These are phyloP conservation scores for Trachelus iudaicus DNA, from an alignment of 2,888 invertebrate genomes.

Conservation along the genomic window DNA sequence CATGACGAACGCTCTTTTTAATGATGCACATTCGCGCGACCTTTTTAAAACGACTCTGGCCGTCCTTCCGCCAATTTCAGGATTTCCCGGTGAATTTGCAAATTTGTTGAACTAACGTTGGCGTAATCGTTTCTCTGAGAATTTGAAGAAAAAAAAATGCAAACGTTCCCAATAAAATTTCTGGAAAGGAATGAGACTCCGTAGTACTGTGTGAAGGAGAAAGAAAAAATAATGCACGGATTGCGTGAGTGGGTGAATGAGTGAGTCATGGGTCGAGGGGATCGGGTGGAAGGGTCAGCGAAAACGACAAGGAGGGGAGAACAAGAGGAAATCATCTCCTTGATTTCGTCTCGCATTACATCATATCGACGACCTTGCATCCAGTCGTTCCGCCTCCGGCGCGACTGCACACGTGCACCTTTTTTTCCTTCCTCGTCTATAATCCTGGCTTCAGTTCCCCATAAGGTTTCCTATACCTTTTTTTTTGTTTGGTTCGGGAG, in stretches of 20 bases:
- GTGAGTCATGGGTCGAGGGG: not conserved
- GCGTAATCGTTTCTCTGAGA: not conserved
- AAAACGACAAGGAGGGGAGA: not conserved
- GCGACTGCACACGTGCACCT: conserved; percentile 26
- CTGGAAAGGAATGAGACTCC: not conserved
- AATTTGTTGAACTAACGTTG: not conserved
- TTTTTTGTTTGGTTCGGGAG: not conserved
- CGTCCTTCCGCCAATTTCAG: not conserved
- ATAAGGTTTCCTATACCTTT: not conserved
- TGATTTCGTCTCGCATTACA: conserved; percentile 30
- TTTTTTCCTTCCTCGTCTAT: conserved; percentile 26
- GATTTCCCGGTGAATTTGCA: not conserved
- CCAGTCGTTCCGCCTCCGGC: conserved; percentile 37
- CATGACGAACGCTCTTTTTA: conserved; percentile 26
- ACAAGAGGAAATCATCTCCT: not conserved
- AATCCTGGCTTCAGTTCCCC: not conserved
- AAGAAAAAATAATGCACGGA: not conserved
- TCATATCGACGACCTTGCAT: conserved; percentile 47
- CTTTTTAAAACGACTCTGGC: no score
- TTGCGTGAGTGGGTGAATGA: not conserved
- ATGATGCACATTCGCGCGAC: not conserved
- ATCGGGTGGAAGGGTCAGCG: not conserved
- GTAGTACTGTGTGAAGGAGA: not conserved
- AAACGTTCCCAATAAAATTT: not conserved
- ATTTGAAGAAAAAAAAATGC: not conserved